Evolutionary conservation across 1,140 invertebrate species (phyloP), one percentile per base, ranked within the genome.

Genomic region (Mamestra configurata): DNA sequence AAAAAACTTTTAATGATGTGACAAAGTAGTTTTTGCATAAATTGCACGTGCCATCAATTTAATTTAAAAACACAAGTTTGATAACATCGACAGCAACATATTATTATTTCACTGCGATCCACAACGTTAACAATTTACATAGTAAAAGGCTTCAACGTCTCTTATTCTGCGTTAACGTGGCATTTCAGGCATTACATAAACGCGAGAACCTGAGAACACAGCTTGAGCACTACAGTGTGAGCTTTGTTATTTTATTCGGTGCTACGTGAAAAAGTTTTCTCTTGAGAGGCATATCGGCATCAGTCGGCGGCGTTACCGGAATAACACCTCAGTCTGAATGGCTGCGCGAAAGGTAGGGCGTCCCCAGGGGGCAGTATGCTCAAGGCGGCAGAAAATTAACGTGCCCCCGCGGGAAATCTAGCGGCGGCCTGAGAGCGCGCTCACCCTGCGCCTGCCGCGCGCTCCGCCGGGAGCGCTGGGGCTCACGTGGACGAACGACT

Each of bases 381-480:
- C 96, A 96, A 96, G 96, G 96, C 96, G 96, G 96, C 96, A 96
- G 96, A 96, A 96, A 96, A 96, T 96, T 96, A 96, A 96, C 96
- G 96, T 94, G 95, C 93, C 92, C 96, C 95, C 95, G 82, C 87
- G 95, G 96, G 96, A 96, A 96, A 96, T 96, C 96, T 96, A 95
- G 89, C 93, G 92, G 89, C 95, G 88, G 92, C 92, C 92, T 93
- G 90, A 92, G 89, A 89, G 89, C 87, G 84, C 84, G 75, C 53
- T 31, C 27, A 31, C 27, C 27, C 82, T 86, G 83, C n/a, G n/a
- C 64, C 84, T 59, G 73, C 76, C 89, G 88, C 91, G 91, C 91
- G 90, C 91, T 91, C 92, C 88, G 79, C 79, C 61, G 92, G 91
- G 92, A 92, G 88, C 89, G 88, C 88, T 89, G 88, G 51, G 72